Evolutionary conservation across 2,113 vertebrate species (phyloP).

Genomic region (Cyanistes caeruleus): DNA sequence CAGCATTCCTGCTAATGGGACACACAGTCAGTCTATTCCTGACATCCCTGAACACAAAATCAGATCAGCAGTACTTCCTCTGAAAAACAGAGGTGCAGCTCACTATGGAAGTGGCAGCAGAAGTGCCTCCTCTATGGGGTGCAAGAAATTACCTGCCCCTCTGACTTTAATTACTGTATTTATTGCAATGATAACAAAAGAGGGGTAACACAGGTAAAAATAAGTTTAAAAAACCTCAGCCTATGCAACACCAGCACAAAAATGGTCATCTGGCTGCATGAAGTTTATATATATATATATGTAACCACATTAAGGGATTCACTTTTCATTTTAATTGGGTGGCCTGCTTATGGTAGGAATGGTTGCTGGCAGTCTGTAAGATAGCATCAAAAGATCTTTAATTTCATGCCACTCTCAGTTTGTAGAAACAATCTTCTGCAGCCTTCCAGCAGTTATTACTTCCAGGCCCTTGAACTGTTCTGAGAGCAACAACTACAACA

Average conservation of each 20-base stretch:
- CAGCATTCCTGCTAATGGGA: background rate
- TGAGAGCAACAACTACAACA: background rate
- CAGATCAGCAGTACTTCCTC: background rate
- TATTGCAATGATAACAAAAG: background rate
- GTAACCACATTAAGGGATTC: background rate
- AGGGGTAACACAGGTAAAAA: background rate
- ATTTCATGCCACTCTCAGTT: background rate
- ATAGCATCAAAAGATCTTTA: background rate
- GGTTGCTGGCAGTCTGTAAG: background rate
- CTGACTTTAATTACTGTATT: background rate
- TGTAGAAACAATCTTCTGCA: background rate
- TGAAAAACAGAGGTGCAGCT: background rate
- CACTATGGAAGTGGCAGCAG: background rate
- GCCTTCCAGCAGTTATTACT: background rate
- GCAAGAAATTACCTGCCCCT: background rate
- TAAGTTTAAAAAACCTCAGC: background rate
- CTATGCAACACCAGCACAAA: background rate
- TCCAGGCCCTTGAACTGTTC: background rate
- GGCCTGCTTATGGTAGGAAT: background rate
- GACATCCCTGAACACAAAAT: background rate
- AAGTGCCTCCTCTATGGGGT: rapidly evolving
- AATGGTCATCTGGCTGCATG: background rate
- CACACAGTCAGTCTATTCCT: background rate
- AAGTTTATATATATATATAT: background rate
- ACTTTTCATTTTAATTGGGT: background rate